Evolutionary conservation across 1,140 invertebrate genomes (phyloP).

Genomic region (Pseudobourletiella spinata): DNA sequence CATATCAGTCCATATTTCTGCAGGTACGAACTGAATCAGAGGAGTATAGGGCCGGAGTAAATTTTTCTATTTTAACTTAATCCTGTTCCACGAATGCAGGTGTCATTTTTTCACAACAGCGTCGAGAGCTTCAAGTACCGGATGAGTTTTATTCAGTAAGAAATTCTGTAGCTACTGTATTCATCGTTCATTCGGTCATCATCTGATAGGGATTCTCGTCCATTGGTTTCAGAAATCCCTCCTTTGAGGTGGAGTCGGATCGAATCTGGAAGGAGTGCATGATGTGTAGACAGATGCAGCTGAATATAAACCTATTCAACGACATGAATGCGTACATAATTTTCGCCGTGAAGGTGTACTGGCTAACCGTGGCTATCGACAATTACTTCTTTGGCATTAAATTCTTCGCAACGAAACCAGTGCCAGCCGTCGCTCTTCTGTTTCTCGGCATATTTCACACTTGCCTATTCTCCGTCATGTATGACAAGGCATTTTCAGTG

Average conservation of each 20-base stretch:
- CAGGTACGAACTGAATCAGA: too few species aligned
- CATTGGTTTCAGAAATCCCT: neutral
- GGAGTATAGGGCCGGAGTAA: too few species aligned
- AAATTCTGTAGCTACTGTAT: too few species aligned
- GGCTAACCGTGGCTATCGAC: neutral
- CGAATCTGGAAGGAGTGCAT: neutral
- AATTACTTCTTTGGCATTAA: neutral
- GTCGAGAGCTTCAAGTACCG: neutral
- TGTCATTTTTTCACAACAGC: neutral
- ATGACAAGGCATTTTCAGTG: neutral
- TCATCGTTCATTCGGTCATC: too few species aligned
- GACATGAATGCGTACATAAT: neutral
- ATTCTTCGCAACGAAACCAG: neutral
- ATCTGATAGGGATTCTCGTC: too few species aligned
- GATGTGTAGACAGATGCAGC: neutral
- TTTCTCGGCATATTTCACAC: neutral
- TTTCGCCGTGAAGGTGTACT: neutral
- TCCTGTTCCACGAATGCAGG: too few species aligned
- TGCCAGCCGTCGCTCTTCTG: neutral
- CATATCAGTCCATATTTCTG: neutral
- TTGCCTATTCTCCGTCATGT: neutral
- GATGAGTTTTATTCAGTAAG: neutral
- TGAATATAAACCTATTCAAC: neutral
- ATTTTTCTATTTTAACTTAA: too few species aligned
- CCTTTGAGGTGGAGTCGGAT: neutral